A percentile compares a stretch with the other conserved stretches of the same genome.
These are phyloP conservation scores for Drosophila quadrilineata DNA, from an alignment of 1,140 invertebrate species.

Conservation along the genomic window DNA sequence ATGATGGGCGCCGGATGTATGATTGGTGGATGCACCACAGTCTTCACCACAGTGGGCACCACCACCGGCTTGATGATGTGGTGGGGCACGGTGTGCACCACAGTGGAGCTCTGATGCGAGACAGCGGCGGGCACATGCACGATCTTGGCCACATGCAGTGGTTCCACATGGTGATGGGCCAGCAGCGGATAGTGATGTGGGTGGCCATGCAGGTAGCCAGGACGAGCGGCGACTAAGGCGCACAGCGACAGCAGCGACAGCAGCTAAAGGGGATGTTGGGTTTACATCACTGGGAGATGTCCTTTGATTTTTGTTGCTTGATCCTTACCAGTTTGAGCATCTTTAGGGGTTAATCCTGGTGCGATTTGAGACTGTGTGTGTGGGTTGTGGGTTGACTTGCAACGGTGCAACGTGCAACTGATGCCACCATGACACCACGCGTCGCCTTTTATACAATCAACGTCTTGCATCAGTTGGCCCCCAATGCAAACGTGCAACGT, in stretches of 20 bases:
- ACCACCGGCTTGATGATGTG: conserved; percentile 74
- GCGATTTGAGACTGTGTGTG: conserved; percentile 6
- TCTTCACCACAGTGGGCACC: conserved; percentile 67
- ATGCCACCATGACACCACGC: conserved; percentile 52
- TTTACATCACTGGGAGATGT: not conserved
- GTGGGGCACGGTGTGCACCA: conserved; percentile 74
- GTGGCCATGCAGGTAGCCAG: conserved; percentile 73
- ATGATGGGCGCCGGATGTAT: too few species aligned
- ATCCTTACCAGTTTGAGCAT: conserved; percentile 73
- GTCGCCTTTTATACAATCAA: conserved; percentile 64
- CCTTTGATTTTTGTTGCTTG: not conserved
- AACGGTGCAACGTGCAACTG: conserved; percentile 59
- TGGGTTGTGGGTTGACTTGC: conserved; percentile 31
- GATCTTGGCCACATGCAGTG: conserved; percentile 67
- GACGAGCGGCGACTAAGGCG: conserved; percentile 56
- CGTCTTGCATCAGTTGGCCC: conserved; percentile 57
- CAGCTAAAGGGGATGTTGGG: conserved; percentile 15
- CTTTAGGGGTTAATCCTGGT: conserved; percentile 31
- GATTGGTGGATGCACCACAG: conserved; percentile 69
- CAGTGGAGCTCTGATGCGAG: conserved; percentile 82
- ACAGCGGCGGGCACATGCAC: conserved; percentile 80
- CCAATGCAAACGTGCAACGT: conserved; percentile 24
- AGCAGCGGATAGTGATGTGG: conserved; percentile 65
- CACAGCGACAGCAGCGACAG: conserved; percentile 53
- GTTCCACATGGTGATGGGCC: conserved; percentile 65